Evolutionary conservation across 2,113 vertebrate genomes (phyloP), one percentile per base, ranked within the genome.

Genomic region (Pao palembangensis): DNA sequence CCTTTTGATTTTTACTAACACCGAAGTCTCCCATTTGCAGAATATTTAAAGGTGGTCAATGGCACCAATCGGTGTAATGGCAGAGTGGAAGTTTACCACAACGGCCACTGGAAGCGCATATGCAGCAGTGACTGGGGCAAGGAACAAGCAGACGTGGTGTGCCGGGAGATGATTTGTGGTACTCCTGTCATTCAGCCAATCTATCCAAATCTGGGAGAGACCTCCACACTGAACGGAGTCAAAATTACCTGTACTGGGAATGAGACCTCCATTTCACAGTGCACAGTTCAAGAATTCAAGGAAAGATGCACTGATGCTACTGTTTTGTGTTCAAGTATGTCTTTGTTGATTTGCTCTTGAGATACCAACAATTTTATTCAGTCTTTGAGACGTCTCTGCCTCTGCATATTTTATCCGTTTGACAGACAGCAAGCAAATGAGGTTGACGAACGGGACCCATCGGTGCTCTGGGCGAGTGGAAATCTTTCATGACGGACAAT

Each of bases 381-480:
- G 34, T 12, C 8, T 38, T 12, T 38, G 34, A 38, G 34, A 38
- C 5, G 25, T 28, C 25, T 28, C 25, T 28, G 25, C 6, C 25
- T 7, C 25, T 3, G 5, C 25, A 28, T 28, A 28, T 53, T 6
- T 19, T 48, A 28, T 23, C 12, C 19, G 28, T 19, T 21, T 48
- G 11, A 52, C 64, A 88, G 87, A 80, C 59, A 77, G 17, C 55
- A 74, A 75, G 71, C 67, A 60, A 13, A 31, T 85, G n/a, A 67
- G 81, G 1, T 34, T 88, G 16, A 4, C 61, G 6, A 87, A 87
- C 49, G 87, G 87, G 20, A 83, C 80, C 1, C 42, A 62, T 49
- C 70, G 38, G 3, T 88, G 87, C 58, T 73, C 72, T 3, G 87
- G 87, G 3, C 72, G 87, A 54, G 82, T 88, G 43, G 87, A 88